Evolutionary conservation across 2,888 invertebrate genomes (phyloP), one percentile per base, ranked within the genome.

Genomic region (Cheilosia vernalis): DNA sequence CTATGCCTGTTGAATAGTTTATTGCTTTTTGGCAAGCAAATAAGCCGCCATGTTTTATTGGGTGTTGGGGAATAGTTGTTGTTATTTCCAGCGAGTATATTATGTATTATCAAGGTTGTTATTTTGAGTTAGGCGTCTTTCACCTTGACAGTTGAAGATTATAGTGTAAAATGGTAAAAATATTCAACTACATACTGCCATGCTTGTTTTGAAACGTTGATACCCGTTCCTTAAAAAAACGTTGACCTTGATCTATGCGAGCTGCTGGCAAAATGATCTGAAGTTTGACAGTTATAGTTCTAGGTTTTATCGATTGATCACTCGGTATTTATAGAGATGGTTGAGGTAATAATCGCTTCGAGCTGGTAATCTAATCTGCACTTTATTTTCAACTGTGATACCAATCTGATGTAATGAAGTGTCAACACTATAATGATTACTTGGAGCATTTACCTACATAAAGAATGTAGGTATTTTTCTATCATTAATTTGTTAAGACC

Each of bases 61-160:
- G 15, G 24, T 10, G 21, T 21, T 15, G 51, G 24, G 51, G 51
- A 13, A 51, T 27, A 13, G 13, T 37, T 27, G 21, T 21, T 27
- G 24, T 13, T 21, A 47, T 47, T 47, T 47, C 17, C 17, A 47
- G 9, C 10, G 19, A 17, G 47, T 19, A 47, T 9, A 47, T 47
- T 47, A 15, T 24, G 24, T 24, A 24, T 51, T 51, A 51, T 51
- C 51, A 51, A 51, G 19, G 56, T 37, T 60, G 1, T 40, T 37
- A 1, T 17, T 58, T 56, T 56, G 19, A 51, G 4, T 51, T 6
- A 9, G 19, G 19, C 19, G 47, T 17, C 19, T 66, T 40, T 37
- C 27, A 49, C 66, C 66, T 66, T 66, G 66, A 53, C 21, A n/a
- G 10, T 64, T 2, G 21, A 17, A 24, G 66, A 24, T 49, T 30